Percentiles rank a stretch among this genome's conserved stretches.
Conservation (phyloP, 2,797 vertebrate species). For the Pseudopleuronectes americanus region DNA sequence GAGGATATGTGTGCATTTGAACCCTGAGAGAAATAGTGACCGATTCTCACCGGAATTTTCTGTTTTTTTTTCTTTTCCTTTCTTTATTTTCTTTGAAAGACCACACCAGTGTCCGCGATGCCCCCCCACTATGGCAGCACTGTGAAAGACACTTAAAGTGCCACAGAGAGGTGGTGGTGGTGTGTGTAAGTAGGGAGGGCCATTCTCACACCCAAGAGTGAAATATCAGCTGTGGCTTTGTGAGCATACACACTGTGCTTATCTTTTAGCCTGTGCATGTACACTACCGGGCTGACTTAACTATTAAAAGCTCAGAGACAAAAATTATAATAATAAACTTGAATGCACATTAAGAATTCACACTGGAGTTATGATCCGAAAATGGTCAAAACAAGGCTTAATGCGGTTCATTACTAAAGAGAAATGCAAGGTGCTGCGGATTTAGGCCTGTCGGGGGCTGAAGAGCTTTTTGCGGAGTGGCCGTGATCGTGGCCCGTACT, state of each 20-base stretch:
- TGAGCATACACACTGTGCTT: slow-evolving; percentile 68
- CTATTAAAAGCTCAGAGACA: slow-evolving; percentile 30
- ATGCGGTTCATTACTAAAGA: slow-evolving; percentile 44
- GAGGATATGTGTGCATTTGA: slow-evolving; percentile 85
- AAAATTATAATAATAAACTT: not conserved
- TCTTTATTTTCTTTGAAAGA: slow-evolving; percentile 54
- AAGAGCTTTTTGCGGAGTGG: slow-evolving; percentile 43
- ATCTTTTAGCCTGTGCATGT: slow-evolving; percentile 48
- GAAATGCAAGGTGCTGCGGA: slow-evolving; percentile 52
- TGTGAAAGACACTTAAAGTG: slow-evolving; percentile 60
- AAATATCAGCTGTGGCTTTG: slow-evolving; percentile 69
- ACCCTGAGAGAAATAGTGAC: slow-evolving; percentile 88
- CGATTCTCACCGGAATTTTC: slow-evolving; percentile 71
- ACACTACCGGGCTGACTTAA: slow-evolving; percentile 42
- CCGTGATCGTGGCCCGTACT: slow-evolving; percentile 28
- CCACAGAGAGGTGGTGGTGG: slow-evolving; percentile 19
- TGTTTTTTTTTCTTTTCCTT: slow-evolving; percentile 47
- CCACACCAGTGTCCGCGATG: slow-evolving; percentile 63
- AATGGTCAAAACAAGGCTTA: slow-evolving; percentile 33
- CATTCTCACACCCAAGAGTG: slow-evolving; percentile 69
- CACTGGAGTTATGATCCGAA: slow-evolving; percentile 28
- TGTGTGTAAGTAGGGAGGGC: slow-evolving; percentile 5
- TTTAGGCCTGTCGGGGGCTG: slow-evolving; percentile 47
- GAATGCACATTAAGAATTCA: slow-evolving; percentile 38
- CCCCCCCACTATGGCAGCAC: slow-evolving; percentile 27